Evolutionary conservation across 2,113 vertebrate species (phyloP).

Genomic region (Tonatia bakeri): DNA sequence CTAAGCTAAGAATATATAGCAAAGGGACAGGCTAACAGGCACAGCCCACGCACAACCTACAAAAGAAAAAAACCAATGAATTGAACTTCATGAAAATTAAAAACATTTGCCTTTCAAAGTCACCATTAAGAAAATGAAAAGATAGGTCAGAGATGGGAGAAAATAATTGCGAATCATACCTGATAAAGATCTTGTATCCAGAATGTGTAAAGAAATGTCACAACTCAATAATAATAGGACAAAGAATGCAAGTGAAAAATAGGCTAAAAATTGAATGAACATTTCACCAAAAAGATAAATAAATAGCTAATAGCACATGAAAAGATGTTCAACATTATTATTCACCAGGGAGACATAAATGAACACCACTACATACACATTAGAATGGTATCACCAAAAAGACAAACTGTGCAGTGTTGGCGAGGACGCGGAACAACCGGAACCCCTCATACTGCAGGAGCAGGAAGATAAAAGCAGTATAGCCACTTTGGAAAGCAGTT

Average conservation of each 20-base stretch:
- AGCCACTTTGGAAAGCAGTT: not conserved
- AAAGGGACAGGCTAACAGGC: not conserved
- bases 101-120: not conserved
- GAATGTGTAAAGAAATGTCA: not conserved
- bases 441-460: not conserved
- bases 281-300: not conserved
- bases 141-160: not conserved
- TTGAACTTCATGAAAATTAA: not conserved
- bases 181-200: not conserved
- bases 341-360: not conserved
- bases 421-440: not conserved
- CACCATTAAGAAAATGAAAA: not conserved
- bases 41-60: not conserved
- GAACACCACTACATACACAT: not conserved
- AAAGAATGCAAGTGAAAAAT: not conserved
- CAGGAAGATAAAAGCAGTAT: not conserved
- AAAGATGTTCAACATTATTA: not conserved
- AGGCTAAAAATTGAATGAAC: not conserved
- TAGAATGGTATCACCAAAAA: not conserved
- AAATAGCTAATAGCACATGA: not conserved
- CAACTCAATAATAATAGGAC: not conserved
- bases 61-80: not conserved
- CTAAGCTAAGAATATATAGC: not conserved
- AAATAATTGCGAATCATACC: not conserved
- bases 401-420: not conserved